phyloP scores from a whole-genome alignment of 2,113 vertebrate species.

The Megaceryle torquata region DNA sequence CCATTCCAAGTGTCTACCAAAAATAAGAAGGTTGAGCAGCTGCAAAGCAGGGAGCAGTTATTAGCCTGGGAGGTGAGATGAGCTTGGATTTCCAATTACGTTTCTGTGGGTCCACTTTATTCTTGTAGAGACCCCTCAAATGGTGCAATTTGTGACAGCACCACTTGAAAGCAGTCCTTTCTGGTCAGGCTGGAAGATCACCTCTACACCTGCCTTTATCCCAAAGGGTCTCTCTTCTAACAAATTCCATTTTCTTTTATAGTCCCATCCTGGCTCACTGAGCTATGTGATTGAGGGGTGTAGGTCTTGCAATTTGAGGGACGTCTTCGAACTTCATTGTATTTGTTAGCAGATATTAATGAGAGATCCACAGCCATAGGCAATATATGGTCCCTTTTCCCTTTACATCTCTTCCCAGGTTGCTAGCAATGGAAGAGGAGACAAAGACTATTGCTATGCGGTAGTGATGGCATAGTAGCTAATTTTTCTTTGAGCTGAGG shows the following conservation, averaged over 20 bases:
- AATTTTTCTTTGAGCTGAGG: background rate
- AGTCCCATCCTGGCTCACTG: background rate
- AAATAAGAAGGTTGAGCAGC: background rate
- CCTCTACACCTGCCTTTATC: background rate
- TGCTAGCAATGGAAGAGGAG: background rate
- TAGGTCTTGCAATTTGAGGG: background rate
- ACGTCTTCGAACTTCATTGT: background rate
- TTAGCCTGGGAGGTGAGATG: background rate
- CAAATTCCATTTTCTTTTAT: background rate
- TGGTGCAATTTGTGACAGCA: background rate
- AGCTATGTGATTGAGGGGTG: background rate
- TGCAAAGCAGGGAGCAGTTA: background rate
- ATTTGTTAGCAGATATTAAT: background rate
- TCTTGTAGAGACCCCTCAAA: background rate
- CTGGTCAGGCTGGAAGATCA: background rate
- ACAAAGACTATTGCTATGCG: background rate
- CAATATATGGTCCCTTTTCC: background rate
- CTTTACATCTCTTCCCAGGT: background rate
- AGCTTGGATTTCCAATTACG: background rate
- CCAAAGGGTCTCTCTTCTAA: background rate
- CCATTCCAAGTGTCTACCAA: background rate
- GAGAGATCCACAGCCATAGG: background rate
- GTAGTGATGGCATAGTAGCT: accelerated
- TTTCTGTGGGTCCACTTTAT: background rate
- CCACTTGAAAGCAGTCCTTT: background rate